These are phyloP conservation scores for Dicaeum eximium DNA, from an alignment of 2,113 vertebrate genomes.

Conservation along the genomic window DNA sequence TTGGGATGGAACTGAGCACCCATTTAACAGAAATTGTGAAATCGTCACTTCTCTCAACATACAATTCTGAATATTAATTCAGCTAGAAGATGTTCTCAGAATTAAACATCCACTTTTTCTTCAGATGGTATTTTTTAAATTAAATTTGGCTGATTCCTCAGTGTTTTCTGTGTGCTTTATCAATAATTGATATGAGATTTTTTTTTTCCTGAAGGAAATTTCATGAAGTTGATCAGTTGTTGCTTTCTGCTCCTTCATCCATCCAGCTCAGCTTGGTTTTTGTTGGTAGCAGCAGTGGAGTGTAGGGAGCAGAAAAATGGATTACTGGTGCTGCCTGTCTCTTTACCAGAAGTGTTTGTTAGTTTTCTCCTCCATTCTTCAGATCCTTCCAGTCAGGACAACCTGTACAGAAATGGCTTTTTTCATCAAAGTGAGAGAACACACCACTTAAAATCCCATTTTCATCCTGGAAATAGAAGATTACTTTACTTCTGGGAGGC, in stretches of 20 bases:
- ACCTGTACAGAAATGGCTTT: not conserved
- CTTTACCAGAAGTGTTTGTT: not conserved
- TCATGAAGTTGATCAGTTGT: not conserved
- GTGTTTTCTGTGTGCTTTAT: not conserved
- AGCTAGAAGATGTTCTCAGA: not conserved
- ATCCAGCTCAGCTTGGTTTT: not conserved
- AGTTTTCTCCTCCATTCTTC: not conserved
- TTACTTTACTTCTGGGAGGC: not conserved
- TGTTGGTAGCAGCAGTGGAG: not conserved
- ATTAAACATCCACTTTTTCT: not conserved
- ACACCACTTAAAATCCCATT: not conserved
- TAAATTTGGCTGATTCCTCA: not conserved
- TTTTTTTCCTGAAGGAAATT: not conserved
- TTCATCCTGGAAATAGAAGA: conserved; percentile 9
- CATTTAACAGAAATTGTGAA: not conserved
- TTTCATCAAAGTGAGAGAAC: not conserved
- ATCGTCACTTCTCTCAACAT: not conserved
- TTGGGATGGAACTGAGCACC: not conserved
- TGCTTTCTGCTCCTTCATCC: not conserved
- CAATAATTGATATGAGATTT: not conserved
- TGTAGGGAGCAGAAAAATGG: not conserved
- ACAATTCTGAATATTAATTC: not conserved
- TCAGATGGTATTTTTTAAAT: not conserved
- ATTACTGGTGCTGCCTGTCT: not conserved
- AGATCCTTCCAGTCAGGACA: not conserved